A percentile compares a stretch with the other conserved stretches of the same genome.
phyloP scores from a whole-genome alignment of 2,888 invertebrate genomes.

The Autographa pulchrina region DNA sequence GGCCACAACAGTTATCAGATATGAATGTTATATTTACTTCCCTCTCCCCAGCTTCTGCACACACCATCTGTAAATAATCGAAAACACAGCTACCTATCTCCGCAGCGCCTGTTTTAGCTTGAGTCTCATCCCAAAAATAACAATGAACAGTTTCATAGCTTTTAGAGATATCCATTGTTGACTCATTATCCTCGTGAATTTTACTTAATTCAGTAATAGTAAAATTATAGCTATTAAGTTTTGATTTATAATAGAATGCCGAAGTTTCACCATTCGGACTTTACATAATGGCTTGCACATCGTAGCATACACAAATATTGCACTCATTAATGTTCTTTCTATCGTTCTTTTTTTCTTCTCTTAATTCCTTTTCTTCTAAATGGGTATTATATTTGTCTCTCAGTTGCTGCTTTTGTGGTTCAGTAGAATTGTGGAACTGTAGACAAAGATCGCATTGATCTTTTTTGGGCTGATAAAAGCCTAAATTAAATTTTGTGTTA shows the following conservation, averaged over 20 bases:
- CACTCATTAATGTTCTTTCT: constrained; percentile 29
- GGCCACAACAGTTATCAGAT: constrained; percentile 35
- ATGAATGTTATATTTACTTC: constrained; percentile 29
- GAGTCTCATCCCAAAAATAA: constrained; percentile 30
- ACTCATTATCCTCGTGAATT: background rate
- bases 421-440: constrained; percentile 30
- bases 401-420: constrained; percentile 31
- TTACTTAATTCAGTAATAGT: constrained; percentile 18
- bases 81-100: constrained; percentile 1
- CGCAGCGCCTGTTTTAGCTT: no score
- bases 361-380: constrained; percentile 43
- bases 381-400: constrained; percentile 34
- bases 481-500: constrained; percentile 42
- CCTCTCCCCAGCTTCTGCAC: constrained; percentile 3
- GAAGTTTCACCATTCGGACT: constrained; percentile 34
- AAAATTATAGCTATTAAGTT: constrained; percentile 33
- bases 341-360: constrained; percentile 44
- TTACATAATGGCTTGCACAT: constrained; percentile 38
- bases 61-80: constrained; percentile 11
- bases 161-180: constrained; percentile 10
- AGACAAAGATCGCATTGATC: constrained; percentile 44
- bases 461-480: constrained; percentile 52
- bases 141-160: constrained; percentile 22
- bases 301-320: constrained; percentile 24
- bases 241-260: constrained; percentile 29